Percentiles rank a stretch among this genome's conserved stretches.
phyloP scores from a whole-genome alignment of 2,888 invertebrate species.

The Conistra vaccinii region DNA sequence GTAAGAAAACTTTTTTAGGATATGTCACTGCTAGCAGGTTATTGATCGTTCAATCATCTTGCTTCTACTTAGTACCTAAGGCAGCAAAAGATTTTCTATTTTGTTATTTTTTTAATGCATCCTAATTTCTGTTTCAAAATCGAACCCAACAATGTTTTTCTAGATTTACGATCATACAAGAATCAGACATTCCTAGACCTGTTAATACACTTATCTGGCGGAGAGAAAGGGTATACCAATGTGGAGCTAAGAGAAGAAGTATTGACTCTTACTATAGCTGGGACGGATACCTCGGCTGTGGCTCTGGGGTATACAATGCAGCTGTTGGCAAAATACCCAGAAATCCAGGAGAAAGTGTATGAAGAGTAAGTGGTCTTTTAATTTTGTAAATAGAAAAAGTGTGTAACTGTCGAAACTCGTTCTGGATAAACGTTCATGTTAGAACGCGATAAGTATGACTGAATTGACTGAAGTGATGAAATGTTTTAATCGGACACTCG shows the following conservation, averaged over 20 bases:
- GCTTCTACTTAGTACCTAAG: not conserved
- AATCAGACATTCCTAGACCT: conserved; percentile 90
- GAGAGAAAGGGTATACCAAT: conserved; percentile 87
- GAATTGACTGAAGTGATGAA: not conserved
- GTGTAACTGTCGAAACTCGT: not conserved
- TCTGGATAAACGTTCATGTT: not conserved
- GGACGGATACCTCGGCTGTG: conserved; percentile 89
- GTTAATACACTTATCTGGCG: conserved; percentile 87
- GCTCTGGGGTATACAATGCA: conserved; percentile 84
- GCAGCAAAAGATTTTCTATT: not conserved
- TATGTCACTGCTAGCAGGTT: not conserved
- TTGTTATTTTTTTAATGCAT: not conserved
- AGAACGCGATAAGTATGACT: not conserved
- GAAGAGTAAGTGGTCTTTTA: conserved; percentile 81
- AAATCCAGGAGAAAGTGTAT: conserved; percentile 85
- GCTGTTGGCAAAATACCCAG: conserved; percentile 85
- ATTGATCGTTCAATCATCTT: not conserved
- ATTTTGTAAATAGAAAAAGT: not conserved
- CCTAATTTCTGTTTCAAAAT: not conserved
- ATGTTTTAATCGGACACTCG: not conserved
- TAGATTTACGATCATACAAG: conserved; percentile 74
- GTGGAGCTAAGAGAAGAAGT: conserved; percentile 91
- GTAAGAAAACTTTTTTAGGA: conserved; percentile 69
- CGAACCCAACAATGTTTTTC: not conserved
- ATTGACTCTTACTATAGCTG: conserved; percentile 90